Evolutionary conservation across 1,140 invertebrate species (phyloP), one percentile per base, ranked within the genome.

Genomic region (Tigriopus japonicus): DNA sequence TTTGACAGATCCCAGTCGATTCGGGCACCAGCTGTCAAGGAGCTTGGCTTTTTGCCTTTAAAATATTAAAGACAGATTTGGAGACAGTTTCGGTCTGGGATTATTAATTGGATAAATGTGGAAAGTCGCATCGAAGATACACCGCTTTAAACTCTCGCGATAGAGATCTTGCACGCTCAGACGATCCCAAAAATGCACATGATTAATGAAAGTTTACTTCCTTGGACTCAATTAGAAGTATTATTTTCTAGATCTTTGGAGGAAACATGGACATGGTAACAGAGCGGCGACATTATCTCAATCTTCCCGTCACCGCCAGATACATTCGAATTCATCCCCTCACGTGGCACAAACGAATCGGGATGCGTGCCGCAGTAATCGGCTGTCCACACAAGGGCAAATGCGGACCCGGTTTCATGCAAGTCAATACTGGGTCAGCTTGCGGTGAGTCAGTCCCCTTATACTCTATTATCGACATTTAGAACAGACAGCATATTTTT

Each of bases 221-320:
- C n/a, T n/a, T n/a, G n/a, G 28, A 35, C 28, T 35, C 28, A 35
- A 5, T 35, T n/a, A n/a, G n/a, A 35, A 35, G 28, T 9, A 35
- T 5, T 35, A 35, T 35, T 9, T 35, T 35, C 9, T 62, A 78
- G 76, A 68, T 74, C 62, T 79, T 79, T 67, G 75, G 74, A 6
- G 77, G 75, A 6, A 79, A 79, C 65, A 72, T 74, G 66, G 77
- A 79, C 67, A 76, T 75, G 62, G 67, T 72, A 45, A 75, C 73
- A 6, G 73, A 74, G 63, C 63, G 76, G 45, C 67, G 71, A 19
- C 76, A 79, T 64, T 78, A 77, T 66, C 69, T 79, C 21, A 77
- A 77, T 66, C 70, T 71, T 6, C 77, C 76, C 2, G 77, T 79
- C 66, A 71, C 73, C 9, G 74, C 76, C 6, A 66, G 76, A 42